Evolutionary conservation across 2,797 vertebrate genomes (phyloP), one percentile per base, ranked within the genome.

Genomic region (Scolopax bukidnonensis): DNA sequence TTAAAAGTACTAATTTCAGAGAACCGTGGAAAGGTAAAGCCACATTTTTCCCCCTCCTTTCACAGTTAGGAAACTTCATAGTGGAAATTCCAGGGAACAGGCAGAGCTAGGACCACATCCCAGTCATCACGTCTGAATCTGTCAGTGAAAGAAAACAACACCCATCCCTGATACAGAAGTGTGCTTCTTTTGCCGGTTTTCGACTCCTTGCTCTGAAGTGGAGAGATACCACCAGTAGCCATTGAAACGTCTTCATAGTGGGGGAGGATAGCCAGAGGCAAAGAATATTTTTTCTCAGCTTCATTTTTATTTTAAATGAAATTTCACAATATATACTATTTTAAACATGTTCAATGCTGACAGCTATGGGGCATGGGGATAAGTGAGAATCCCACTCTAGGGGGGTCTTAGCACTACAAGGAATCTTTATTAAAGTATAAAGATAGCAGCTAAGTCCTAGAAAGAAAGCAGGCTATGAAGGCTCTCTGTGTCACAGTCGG

Each of bases 81-180:
- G 20, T 41, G 38, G n/a, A 65, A 85, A 47, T 84, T 91, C 27
- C 47, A 57, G 50, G 38, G 18, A 11, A 40, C 43, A 15, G 10
- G 12, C 23, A n/a, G 13, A 81, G 8, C 13, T 84, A 23, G 11
- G 47, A 17, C 23, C 20, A 51, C 33, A 68, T 53, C 23, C 33
- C 43, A 61, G 8, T 27, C 20, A 60, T 73, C 45, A 32, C 0
- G 1, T 5, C 45, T 60, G 38, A 86, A 40, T 18, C 19, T 25
- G 16, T 12, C 41, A 25, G 12, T 19, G 50, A 41, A 75, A 54
- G 12, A 23, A 23, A 68, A 61, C 56, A 70, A 19, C 0, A 32
- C 2, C 1, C 12, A 18, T 61, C 38, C 24, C 38, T 61, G 48
- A 57, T 10, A 45, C 24, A 80, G 28, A 48, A 11, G 1, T 0